Base-by-base conservation (phyloP, 2,797 vertebrate genomes). In the Esox masquinongy region DNA sequence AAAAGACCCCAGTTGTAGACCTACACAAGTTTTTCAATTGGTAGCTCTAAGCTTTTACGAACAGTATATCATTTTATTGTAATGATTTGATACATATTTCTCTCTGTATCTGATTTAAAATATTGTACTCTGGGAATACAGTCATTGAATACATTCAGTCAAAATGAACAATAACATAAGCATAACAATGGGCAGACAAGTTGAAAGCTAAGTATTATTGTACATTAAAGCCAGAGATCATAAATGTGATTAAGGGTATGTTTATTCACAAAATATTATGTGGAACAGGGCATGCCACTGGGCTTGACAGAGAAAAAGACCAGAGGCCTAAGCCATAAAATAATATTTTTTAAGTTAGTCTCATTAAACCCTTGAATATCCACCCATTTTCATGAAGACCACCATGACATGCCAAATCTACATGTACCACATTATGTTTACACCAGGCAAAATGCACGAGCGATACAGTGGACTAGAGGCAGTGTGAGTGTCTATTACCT, bases 221-320 rank as follows among this genome's bases (percentile, higher is more conserved):
- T 68, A 43, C 24, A 70, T 34, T 75, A 71, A 70, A 59, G 36
- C 50, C 17, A 59, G n/a, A 70, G 29, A 39, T 56, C 26, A 51
- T 69, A 75, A 75, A 75, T 59, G 64, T 76, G 31, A 78, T 75
- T 70, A 34, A 74, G 29, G 76, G 63, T 74, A 24, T 70, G 68
- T 76, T 76, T 66, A 43, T 73, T 22, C 50, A 76, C 26, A 66
- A 74, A 82, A 84, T 82, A 75, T 78, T 80, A 24, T 69, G 74
- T 80, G 22, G 78, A 79, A 77, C 72, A 82, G 24, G 39, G 34
- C 66, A 68, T 29, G 31, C 22, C 50, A 50, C 16, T 16, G 26
- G 43, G 19, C n/a, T 22, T 12, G 14, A 39, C n/a, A 31, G 17
- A 56, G 51, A 74, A 67, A 51, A 22, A 43, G 31, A 75, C 4